Conservation (phyloP, 2,113 vertebrate species). For the rabbit (Oryctolagus cuniculus) region mOryCun1.1 NC_091444.1:62266001-62266500, state of each 20-base stretch:
- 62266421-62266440: neutral
- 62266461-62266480: conserved; percentile 25
- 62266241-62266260: neutral
- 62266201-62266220: neutral
- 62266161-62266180: neutral
- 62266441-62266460: conserved; percentile 12
- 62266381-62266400: too few relatives aligned
- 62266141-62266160: neutral
- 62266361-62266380: too few relatives aligned
- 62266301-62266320: too few relatives aligned
- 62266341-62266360: too few relatives aligned
- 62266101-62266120: neutral
- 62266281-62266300: too few relatives aligned
- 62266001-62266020: neutral
- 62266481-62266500: neutral
- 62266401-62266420: too few relatives aligned
- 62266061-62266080: neutral
- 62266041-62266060: neutral
- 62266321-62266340: too few relatives aligned
- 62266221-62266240: neutral
- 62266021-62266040: neutral
- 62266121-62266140: neutral
- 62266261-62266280: too few relatives aligned
- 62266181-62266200: accelerated
- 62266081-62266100: neutral